Evolutionary conservation across 2,113 vertebrate genomes (phyloP).

Genomic region (Nipponia nippon): DNA sequence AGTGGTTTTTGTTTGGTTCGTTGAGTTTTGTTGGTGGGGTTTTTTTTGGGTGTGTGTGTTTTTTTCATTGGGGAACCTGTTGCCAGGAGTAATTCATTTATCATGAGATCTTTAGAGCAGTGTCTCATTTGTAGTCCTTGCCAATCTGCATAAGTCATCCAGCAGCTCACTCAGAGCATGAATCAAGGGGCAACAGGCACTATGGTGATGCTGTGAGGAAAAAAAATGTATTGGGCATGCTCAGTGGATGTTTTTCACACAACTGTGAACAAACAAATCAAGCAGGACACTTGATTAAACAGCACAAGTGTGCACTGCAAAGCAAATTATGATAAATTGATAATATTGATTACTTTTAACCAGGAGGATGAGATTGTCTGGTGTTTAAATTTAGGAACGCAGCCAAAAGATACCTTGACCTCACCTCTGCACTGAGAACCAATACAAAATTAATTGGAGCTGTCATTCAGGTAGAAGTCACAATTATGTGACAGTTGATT

Average conservation of each 20-base stretch:
- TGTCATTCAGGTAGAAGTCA: constrained; percentile 36
- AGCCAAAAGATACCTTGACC: constrained; percentile 59
- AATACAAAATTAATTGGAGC: constrained; percentile 49
- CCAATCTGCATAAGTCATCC: not conserved
- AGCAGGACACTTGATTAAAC: constrained; percentile 35
- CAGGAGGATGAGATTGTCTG: not conserved
- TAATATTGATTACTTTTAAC: constrained; percentile 54
- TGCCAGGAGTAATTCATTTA: not conserved
- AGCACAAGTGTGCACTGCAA: not conserved
- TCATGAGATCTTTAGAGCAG: not conserved
- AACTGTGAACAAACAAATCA: constrained; percentile 47
- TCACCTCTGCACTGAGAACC: constrained; percentile 29
- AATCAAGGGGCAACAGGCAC: not conserved
- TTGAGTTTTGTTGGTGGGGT: not conserved
- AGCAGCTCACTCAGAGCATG: not conserved
- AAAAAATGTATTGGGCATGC: not conserved
- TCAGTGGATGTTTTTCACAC: not conserved
- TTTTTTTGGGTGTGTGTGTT: too few relatives aligned
- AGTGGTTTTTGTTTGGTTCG: not conserved
- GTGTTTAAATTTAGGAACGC: constrained; percentile 46
- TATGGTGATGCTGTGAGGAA: not conserved
- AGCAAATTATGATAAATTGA: constrained; percentile 50
- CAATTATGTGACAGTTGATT: constrained; percentile 50
- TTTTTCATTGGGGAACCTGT: not conserved
- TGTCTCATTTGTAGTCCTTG: not conserved